Evolutionary conservation across 92 coral and sea anemone genomes (phyloP), one percentile per base, ranked within the genome.

Genomic region (Porites lobata): DNA sequence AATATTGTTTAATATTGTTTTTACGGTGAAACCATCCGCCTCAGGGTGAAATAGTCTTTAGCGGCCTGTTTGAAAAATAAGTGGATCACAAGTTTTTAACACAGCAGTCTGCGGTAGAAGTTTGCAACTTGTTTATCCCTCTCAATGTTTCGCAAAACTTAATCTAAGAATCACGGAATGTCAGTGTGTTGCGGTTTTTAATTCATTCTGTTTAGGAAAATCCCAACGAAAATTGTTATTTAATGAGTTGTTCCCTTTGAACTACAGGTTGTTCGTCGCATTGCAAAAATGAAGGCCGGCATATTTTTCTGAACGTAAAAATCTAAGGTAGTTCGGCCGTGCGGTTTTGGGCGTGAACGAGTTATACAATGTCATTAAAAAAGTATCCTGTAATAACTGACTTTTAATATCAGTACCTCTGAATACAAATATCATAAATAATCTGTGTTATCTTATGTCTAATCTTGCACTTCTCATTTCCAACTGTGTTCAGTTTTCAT

Each of bases 1-100:
- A 81, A 82, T 82, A 56, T 56, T 82, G 14, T 54, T 70, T 56
- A 50, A 29, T 66, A 58, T 66, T 54, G 70, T 47, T 69, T 26
- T 17, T 65, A 43, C 18, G 24, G 50, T 9, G 61, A 56, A 56
- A 6, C 61, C 14, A 20, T 62, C 78, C 64, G n/a, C 4, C 47
- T 9, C 17, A 38, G 32, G 56, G 38, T 43, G 13, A 11, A 32
- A 63, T 81, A 57, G 19, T 57, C 32, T 52, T 62, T 69, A 24
- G 63, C 78, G 78, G 86, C 77, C 29, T 69, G 86, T 81, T 81
- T 69, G 52, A 38, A 56, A 68, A 43, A 24, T 56, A 67, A 81
- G 67, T 81, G 67, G 77, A 81, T 81, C 26, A 52, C 26, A 22
- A 29, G 52, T 68, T 81, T 67, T 32, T 11, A 68, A 69, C 22